phyloP scores from a whole-genome alignment of 2,113 vertebrate species.

The Manacus vitellinus region DNA sequence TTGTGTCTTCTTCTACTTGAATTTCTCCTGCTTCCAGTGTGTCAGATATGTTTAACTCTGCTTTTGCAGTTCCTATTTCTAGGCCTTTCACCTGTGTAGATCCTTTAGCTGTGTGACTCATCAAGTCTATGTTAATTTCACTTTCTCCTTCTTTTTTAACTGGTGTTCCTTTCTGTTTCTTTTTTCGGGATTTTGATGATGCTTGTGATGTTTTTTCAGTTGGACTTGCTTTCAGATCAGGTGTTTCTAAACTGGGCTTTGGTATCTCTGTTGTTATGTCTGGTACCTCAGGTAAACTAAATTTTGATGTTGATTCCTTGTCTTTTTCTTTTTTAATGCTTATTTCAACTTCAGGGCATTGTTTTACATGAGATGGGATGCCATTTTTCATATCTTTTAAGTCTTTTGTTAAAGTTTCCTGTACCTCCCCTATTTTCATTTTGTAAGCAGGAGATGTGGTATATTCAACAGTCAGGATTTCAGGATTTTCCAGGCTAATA shows the following conservation, averaged over 20 bases:
- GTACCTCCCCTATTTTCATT: background rate
- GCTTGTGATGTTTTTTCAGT: background rate
- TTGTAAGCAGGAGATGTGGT: background rate
- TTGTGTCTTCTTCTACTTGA: background rate
- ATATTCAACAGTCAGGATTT: conserved; percentile 35
- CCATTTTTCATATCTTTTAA: conserved; percentile 23
- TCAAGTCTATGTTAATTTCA: background rate
- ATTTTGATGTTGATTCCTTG: background rate
- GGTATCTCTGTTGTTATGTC: background rate
- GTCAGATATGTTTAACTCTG: background rate
- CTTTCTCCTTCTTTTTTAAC: background rate
- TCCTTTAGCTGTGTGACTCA: background rate
- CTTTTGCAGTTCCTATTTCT: background rate
- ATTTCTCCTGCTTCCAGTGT: background rate
- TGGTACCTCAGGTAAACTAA: background rate
- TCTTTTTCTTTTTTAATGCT: conserved; percentile 53
- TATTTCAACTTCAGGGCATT: conserved; percentile 66
- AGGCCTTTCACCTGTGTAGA: background rate
- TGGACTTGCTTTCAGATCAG: background rate
- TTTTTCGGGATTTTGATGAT: conserved; percentile 31
- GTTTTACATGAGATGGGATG: background rate
- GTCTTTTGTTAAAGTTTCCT: background rate
- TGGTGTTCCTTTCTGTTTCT: conserved; percentile 46
- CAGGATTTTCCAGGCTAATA: background rate
- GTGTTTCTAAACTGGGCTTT: background rate